These are phyloP conservation scores for Thymallus thymallus DNA, from an alignment of 2,113 vertebrate species.

Conservation along the genomic window DNA sequence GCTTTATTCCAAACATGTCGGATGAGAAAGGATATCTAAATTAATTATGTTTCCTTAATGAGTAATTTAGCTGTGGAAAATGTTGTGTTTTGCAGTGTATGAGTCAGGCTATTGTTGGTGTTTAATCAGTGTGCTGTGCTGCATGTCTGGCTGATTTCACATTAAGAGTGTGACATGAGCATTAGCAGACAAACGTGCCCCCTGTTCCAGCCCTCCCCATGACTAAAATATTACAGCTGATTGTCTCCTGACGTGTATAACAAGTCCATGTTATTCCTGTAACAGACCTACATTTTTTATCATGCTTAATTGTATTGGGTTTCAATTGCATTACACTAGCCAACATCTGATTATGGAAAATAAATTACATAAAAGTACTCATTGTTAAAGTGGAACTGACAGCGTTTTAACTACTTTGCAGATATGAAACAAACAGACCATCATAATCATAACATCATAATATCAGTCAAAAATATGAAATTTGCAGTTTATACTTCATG, in stretches of 20 bases:
- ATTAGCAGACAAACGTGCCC: slow-evolving; percentile 70
- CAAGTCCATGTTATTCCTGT: neutral
- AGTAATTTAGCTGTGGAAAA: slow-evolving; percentile 72
- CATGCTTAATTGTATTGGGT: no score
- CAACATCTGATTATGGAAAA: no score
- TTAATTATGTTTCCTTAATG: slow-evolving; percentile 76
- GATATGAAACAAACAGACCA: no score
- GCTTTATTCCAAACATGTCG: slow-evolving; percentile 66
- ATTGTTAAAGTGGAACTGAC: no score
- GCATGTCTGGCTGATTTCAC: slow-evolving; percentile 64
- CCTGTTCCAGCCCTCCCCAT: slow-evolving; percentile 54
- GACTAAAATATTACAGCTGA: slow-evolving; percentile 67
- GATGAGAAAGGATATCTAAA: slow-evolving; percentile 67
- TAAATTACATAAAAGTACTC: no score
- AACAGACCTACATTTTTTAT: no score
- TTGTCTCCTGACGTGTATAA: slow-evolving; percentile 47
- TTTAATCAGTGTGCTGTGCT: slow-evolving; percentile 38
- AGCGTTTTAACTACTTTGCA: no score
- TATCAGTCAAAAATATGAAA: no score
- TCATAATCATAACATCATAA: no score
- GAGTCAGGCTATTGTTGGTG: slow-evolving; percentile 65
- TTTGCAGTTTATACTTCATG: no score
- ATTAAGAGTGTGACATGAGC: slow-evolving; percentile 68
- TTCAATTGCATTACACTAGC: no score
- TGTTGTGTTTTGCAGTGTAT: slow-evolving; percentile 58